A percentile compares a stretch with the other conserved stretches of the same genome.
phyloP scores from a whole-genome alignment of 2,888 invertebrate genomes.

The Busseola fusca region DNA sequence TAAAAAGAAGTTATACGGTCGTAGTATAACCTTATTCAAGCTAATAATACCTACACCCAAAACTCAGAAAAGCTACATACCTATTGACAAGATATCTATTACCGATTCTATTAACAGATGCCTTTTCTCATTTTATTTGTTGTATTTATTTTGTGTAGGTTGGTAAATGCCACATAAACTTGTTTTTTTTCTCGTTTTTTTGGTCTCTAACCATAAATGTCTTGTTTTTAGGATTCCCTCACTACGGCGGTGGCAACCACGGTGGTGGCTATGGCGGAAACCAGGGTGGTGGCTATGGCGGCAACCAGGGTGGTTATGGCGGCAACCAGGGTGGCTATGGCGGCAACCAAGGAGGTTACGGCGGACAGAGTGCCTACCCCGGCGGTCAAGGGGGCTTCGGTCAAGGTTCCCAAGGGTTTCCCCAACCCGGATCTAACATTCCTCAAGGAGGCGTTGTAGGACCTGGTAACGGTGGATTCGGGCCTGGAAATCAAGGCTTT shows the following conservation, averaged over 20 bases:
- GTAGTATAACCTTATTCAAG: too few species aligned
- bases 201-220: neutral
- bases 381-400: slow-evolving; percentile 33
- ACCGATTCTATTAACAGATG: too few species aligned
- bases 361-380: slow-evolving; percentile 8
- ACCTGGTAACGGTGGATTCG: slow-evolving; percentile 35
- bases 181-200: neutral
- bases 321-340: slow-evolving; percentile 35
- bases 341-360: slow-evolving; percentile 28
- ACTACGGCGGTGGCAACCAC: slow-evolving; percentile 24
- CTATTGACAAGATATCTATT: too few species aligned
- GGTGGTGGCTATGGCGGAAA: slow-evolving; percentile 24
- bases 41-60: too few species aligned
- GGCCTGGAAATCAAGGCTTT: slow-evolving; percentile 18
- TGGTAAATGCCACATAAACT: neutral
- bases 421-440: slow-evolving; percentile 40
- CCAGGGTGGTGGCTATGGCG: slow-evolving; percentile 14
- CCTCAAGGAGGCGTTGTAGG: slow-evolving; percentile 40
- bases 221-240: slow-evolving; percentile 35
- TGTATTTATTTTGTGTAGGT: neutral
- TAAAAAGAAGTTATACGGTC: too few species aligned
- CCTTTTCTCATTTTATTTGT: neutral
- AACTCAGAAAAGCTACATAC: too few species aligned
- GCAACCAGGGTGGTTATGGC: neutral
- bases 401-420: slow-evolving; percentile 48